A percentile compares a stretch with the other conserved stretches of the same genome.
Evolutionary conservation across 1,140 invertebrate species (phyloP).

Genomic region (Adoxophyes honmai): DNA sequence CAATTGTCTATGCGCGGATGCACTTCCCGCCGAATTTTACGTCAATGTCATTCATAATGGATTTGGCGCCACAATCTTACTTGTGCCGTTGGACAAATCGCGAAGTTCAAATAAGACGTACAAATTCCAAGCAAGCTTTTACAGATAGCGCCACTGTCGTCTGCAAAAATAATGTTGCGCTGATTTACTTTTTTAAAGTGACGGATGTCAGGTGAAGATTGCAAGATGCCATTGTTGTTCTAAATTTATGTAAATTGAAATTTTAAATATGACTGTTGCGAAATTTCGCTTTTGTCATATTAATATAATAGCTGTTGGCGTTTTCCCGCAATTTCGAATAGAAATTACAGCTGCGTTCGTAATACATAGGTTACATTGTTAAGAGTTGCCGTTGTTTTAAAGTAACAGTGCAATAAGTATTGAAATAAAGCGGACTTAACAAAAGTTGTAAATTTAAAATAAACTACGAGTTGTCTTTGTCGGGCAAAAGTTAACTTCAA

Average conservation of each 20-base stretch:
- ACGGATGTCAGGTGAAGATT: not conserved
- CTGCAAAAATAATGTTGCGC: not conserved
- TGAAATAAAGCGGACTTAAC: too few species aligned
- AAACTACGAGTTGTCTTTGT: too few species aligned
- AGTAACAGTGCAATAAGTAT: not conserved
- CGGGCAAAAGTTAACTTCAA: too few species aligned
- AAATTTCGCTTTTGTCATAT: constrained; percentile 3
- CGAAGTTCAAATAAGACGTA: not conserved
- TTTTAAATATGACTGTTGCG: not conserved
- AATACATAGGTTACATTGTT: not conserved
- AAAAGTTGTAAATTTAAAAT: too few species aligned
- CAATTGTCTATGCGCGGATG: too few species aligned
- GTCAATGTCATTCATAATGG: too few species aligned
- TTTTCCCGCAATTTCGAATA: not conserved
- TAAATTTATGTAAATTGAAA: constrained; percentile 6
- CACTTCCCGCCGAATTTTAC: too few species aligned
- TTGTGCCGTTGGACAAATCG: not conserved
- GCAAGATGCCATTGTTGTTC: not conserved
- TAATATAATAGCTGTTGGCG: not conserved
- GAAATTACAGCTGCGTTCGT: not conserved
- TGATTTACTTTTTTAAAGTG: too few species aligned
- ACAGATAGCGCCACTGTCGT: not conserved
- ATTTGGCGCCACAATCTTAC: not conserved
- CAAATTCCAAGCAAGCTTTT: not conserved
- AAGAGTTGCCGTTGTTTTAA: not conserved